Evolutionary conservation across 2,113 vertebrate genomes (phyloP).

Genomic region (Myocastor coypus): DNA sequence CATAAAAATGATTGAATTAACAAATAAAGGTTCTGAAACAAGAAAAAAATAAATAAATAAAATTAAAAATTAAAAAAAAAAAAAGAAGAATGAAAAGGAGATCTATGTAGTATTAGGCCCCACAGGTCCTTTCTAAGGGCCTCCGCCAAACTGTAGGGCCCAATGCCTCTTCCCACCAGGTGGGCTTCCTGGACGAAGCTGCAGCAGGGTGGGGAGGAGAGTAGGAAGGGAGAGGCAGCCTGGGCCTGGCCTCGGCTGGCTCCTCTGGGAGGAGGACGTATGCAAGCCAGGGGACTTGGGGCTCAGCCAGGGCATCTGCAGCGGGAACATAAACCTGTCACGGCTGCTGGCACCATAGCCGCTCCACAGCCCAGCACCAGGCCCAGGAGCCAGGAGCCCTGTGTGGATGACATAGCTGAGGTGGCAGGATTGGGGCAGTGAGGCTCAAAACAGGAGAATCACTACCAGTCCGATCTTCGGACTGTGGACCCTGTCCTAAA

Average conservation of each 20-base stretch:
- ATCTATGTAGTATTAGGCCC: background rate
- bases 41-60: no score
- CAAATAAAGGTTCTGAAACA: no score
- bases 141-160: background rate
- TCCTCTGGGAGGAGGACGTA: background rate
- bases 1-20: no score
- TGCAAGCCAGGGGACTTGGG: background rate
- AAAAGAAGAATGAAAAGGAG: background rate
- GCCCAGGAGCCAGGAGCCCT: constrained; percentile 20
- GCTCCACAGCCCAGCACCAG: background rate
- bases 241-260: background rate
- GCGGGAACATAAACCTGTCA: constrained; percentile 30
- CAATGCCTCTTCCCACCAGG: background rate
- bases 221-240: background rate
- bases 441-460: no score
- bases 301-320: background rate
- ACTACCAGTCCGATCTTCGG: no score
- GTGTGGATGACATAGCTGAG: background rate
- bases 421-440: fast-evolving
- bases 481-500: no score
- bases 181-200: constrained; percentile 15
- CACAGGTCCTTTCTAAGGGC: background rate
- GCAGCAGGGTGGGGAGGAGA: background rate
- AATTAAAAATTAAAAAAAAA: no score
- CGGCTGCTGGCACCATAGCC: constrained; percentile 39